Percentiles rank a stretch among this genome's conserved stretches.
phyloP scores from a whole-genome alignment of 2,113 vertebrate genomes.

The Seriola quinqueradiata region DNA sequence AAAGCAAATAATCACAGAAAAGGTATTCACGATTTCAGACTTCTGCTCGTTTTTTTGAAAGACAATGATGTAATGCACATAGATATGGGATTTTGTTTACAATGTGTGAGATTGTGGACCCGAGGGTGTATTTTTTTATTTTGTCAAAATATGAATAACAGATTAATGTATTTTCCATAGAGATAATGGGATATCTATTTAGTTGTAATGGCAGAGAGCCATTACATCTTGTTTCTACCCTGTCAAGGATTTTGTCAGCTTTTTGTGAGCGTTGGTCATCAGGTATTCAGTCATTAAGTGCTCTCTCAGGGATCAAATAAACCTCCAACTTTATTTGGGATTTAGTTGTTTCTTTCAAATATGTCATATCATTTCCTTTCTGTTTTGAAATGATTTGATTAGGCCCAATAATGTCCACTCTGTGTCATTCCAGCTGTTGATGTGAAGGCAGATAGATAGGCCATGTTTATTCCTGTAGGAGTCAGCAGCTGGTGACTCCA shows the following conservation, averaged over 20 bases:
- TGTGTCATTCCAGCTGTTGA: slow-evolving; percentile 31
- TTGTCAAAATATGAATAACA: background rate
- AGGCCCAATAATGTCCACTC: slow-evolving; percentile 10
- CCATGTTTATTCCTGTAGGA: slow-evolving; percentile 67
- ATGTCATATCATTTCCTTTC: background rate
- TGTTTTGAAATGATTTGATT: slow-evolving; percentile 3
- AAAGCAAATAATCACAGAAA: background rate
- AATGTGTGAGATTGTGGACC: background rate
- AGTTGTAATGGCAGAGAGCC: background rate
- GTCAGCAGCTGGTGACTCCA: slow-evolving; percentile 74
- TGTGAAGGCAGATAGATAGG: slow-evolving; percentile 19
- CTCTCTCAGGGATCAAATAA: background rate
- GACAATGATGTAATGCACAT: background rate
- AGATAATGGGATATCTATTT: background rate
- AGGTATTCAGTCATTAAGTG: background rate
- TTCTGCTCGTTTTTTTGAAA: background rate
- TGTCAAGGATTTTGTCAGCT: background rate
- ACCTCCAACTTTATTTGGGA: background rate
- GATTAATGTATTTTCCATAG: background rate
- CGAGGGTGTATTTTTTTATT: background rate
- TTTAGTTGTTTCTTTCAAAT: background rate
- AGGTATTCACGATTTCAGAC: background rate
- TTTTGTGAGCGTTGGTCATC: background rate
- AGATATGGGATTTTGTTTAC: background rate
- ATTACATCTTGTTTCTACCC: background rate